Conservation (phyloP, 2,888 invertebrate genomes). For the Hydropsyche betteni region DNA sequence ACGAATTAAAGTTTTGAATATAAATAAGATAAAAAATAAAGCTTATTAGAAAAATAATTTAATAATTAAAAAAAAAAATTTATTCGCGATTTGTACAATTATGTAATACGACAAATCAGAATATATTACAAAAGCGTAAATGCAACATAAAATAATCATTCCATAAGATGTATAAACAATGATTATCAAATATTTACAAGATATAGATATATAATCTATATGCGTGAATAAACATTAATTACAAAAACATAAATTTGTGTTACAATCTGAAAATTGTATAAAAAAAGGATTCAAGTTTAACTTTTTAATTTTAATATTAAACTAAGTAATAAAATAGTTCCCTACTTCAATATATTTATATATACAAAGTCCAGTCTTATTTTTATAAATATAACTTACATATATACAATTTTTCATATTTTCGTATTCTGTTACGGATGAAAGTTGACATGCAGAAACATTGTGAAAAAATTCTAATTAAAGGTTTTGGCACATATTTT, state of each 20-base stretch:
- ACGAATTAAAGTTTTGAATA: too few relatives aligned
- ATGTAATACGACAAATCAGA: too few relatives aligned
- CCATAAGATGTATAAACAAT: neutral
- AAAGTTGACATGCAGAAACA: neutral
- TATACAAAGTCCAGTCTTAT: slow-evolving; percentile 29
- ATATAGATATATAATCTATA: neutral
- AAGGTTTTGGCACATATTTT: slow-evolving; percentile 12
- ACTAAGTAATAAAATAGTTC: slow-evolving; percentile 24
- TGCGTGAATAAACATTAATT: neutral
- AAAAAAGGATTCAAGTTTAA: neutral
- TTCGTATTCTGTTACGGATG: neutral
- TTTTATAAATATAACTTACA: neutral
- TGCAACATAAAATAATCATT: neutral
- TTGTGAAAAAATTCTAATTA: neutral
- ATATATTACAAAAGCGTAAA: too few relatives aligned
- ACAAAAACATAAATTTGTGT: neutral
- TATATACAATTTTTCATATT: slow-evolving; percentile 12
- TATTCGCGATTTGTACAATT: too few relatives aligned
- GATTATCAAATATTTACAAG: neutral
- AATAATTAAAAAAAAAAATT: too few relatives aligned
- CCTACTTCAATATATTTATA: slow-evolving; percentile 14
- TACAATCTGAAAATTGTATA: neutral
- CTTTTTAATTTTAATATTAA: neutral
- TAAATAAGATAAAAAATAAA: too few relatives aligned
- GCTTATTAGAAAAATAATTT: too few relatives aligned